A percentile compares a stretch with the other conserved stretches of the same genome.
phyloP scores from a whole-genome alignment of 30 jellyfish, hydroid and myxozoan genomes.

The Chrysaora quinquecirrha region DNA sequence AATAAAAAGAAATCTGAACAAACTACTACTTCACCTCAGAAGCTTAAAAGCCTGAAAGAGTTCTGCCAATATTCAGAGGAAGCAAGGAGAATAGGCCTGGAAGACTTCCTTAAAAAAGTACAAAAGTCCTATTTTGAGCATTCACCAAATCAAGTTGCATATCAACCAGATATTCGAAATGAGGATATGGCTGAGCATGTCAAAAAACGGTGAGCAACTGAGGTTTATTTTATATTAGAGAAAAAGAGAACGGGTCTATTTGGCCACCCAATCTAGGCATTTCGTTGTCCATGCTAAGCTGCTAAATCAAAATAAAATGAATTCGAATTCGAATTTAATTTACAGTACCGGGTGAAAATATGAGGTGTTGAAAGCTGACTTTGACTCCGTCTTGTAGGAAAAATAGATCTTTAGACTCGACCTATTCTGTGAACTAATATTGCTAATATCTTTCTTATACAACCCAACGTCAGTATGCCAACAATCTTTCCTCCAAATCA shows the following conservation, averaged over 20 bases:
- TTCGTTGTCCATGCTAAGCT: neutral
- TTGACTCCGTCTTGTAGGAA: no score
- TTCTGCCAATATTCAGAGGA: conserved; percentile 58
- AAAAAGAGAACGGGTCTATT: no score
- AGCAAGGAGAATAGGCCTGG: conserved; percentile 61
- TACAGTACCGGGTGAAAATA: no score
- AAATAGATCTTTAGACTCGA: no score
- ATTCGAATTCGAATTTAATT: no score
- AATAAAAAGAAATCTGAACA: neutral
- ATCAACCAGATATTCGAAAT: conserved; percentile 42
- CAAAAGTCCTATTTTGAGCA: conserved; percentile 45
- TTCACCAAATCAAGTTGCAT: conserved; percentile 60
- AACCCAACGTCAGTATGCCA: no score
- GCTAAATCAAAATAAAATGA: no score
- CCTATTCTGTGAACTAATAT: no score
- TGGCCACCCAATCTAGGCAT: neutral
- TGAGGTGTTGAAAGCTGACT: no score
- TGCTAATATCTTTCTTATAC: no score
- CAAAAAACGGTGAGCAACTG: conserved; percentile 41
- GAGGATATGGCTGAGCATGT: conserved; percentile 41
- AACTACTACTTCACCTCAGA: neutral
- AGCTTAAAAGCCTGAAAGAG: conserved; percentile 43
- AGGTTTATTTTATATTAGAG: no score
- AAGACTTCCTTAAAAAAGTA: conserved; percentile 34
- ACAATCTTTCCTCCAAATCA: no score